Base-by-base conservation (phyloP, 2,888 invertebrate genomes). In the Polymixis lichenea region DNA sequence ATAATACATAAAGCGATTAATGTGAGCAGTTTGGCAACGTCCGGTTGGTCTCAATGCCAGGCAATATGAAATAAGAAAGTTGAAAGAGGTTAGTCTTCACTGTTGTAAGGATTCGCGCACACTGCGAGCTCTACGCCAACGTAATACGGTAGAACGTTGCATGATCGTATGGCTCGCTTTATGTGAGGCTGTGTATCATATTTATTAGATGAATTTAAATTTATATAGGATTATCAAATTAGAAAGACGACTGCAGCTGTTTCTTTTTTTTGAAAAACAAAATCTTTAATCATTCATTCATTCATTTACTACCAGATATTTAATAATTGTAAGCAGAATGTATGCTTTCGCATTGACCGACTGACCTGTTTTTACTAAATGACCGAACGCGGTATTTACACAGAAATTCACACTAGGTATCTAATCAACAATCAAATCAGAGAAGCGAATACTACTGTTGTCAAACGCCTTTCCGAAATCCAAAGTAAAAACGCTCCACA, bases 11-110 rank as follows among this genome's bases (percentile, higher is more conserved):
- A 15, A 32, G 65, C 22, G 72, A 84, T 79, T 71, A 86, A 86
- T 86, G 53, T 75, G 71, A 65, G 61, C 38, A 61, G 61, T 88
- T 87, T 87, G 86, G 86, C 86, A 86, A 78, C 72, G 72, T 64
- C 72, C 61, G 55, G 64, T 58, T 25, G 32, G 32, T 66, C 65
- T 77, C 77, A 81, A 76, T 73, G 88, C 84, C 84, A 88, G 68
- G 43, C 75, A 28, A 64, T 77, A 61, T 83, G 55, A 74, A 80
- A 75, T 80, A 73, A 61, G 74, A 87, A 78, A 82, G 70, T 75
- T 67, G n/a, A 51, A 75, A 64, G 75, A 65, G 62, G 62, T 71
- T 72, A 75, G 51, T 67, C 67, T 71, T 61, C 19, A 73, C 51
- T 65, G 58, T 83, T 76, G 56, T 87, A 77, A 87, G 75, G 70